Evolutionary conservation across 1,140 invertebrate genomes (phyloP), one percentile per base, ranked within the genome.

Genomic region (Polyergus mexicanus): DNA sequence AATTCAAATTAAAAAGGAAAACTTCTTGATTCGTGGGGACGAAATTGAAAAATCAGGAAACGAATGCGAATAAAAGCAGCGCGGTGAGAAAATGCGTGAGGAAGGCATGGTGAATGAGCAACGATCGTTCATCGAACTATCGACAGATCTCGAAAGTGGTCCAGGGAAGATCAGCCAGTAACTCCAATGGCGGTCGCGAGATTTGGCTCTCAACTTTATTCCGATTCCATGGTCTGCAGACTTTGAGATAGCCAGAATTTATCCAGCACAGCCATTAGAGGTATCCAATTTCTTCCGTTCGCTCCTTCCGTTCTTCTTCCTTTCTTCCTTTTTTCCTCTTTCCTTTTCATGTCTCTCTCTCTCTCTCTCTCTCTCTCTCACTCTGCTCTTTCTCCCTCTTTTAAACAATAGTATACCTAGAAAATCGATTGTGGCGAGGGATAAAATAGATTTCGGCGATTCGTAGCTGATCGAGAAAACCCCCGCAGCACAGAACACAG

Each of bases 201-300:
- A 89, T 89, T 89, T 84, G 58, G 77, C 85, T 89, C 47, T 65
- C 75, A 69, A 92, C 77, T 91, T 88, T 92, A 86, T 91, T 88
- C 86, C 78, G 84, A 87, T 91, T 90, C 75, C 81, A 19, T 77
- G 85, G 77, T 86, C 66, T 84, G 65, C 77, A 65, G 35, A n/a
- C 51, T 78, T 44, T 28, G 54, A 76, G 54, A 84, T 77, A 89
- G 56, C 84, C 86, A 88, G 86, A 85, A 85, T 22, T 63, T 69
- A 81, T 71, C 87, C 86, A 71, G 51, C n/a, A 35, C 88, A 83
- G 87, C 91, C 91, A 92, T 93, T 93, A 93, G 89, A 90, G 87
- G 77, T 92, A 92, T 92, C 90, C 91, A 92, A 92, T 92, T 91
- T 91, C 87, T 86, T 85, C 51, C 69, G 16, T 77, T 77, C 58